Evolutionary conservation across 2,113 vertebrate species (phyloP).

Genomic region (Otolemur garnettii): DNA sequence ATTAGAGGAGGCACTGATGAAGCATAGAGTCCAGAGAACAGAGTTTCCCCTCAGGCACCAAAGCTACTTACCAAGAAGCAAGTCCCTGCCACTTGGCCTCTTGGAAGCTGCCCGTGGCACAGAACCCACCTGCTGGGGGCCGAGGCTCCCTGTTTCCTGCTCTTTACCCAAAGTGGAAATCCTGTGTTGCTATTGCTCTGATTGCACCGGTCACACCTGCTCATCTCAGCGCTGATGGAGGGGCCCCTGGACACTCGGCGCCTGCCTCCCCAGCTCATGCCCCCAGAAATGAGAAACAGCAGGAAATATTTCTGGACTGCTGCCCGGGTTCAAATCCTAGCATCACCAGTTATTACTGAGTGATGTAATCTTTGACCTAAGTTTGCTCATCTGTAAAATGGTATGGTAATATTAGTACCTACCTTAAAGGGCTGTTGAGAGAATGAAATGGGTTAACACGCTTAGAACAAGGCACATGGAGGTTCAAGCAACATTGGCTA

Average conservation of each 20-base stretch:
- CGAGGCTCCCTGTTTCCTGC: background rate
- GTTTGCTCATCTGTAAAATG: background rate
- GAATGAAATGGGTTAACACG: background rate
- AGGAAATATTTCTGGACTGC: background rate
- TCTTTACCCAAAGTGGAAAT: background rate
- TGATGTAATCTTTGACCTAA: background rate
- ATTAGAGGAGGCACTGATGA: background rate
- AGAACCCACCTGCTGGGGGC: background rate
- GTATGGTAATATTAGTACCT: background rate
- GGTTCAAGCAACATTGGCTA: background rate
- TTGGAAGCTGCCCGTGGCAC: background rate
- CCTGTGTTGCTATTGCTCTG: background rate
- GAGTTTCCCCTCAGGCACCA: background rate
- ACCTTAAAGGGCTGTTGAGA: background rate
- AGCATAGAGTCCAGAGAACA: background rate
- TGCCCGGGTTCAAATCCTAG: background rate
- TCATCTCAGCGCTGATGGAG: background rate
- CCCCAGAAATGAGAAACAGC: background rate
- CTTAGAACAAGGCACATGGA: background rate
- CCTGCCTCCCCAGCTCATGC: background rate
- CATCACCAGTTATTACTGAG: background rate
- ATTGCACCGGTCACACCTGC: background rate
- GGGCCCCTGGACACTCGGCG: background rate
- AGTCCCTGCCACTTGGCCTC: background rate
- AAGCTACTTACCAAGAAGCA: background rate